Evolutionary conservation across 2,797 vertebrate genomes (phyloP).

Genomic region (Hyperoplus lanceolatus): DNA sequence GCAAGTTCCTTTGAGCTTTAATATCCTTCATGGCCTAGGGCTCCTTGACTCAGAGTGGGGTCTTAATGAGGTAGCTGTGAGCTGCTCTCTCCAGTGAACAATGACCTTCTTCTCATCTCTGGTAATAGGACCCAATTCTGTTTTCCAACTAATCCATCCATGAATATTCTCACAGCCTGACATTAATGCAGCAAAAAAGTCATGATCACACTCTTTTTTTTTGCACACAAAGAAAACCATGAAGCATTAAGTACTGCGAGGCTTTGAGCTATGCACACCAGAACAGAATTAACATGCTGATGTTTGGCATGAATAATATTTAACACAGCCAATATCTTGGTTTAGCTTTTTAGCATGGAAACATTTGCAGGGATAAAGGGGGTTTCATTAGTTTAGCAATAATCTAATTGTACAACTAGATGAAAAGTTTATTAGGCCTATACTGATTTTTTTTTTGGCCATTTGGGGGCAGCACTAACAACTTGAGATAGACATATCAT

Average conservation of each 20-base stretch:
- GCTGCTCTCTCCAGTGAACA: conserved; percentile 40
- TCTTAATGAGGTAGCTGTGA: conserved; percentile 58
- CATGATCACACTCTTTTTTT: conserved; percentile 1
- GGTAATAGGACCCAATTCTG: conserved; percentile 40
- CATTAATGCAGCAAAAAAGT: conserved; percentile 33
- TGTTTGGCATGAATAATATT: conserved; percentile 1
- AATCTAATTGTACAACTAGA: not conserved
- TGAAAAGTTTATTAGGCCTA: not conserved
- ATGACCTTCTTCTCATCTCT: conserved; percentile 58
- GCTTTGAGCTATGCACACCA: not conserved
- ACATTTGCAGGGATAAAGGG: not conserved
- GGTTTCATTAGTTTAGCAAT: not conserved
- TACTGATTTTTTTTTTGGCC: not conserved
- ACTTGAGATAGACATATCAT: too few species aligned
- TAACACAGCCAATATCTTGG: not conserved
- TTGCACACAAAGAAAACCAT: not conserved
- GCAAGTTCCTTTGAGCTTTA: conserved; percentile 70
- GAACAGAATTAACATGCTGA: not conserved
- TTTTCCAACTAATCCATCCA: conserved; percentile 27
- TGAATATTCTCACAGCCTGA: conserved; percentile 30
- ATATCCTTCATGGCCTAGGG: conserved; percentile 64
- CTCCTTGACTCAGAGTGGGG: conserved; percentile 39
- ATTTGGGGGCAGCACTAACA: not conserved
- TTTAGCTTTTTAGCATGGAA: not conserved
- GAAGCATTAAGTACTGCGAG: not conserved